These are phyloP conservation scores for Polypedilum vanderplanki DNA, from an alignment of 1,140 invertebrate species.

Conservation along the genomic window DNA sequence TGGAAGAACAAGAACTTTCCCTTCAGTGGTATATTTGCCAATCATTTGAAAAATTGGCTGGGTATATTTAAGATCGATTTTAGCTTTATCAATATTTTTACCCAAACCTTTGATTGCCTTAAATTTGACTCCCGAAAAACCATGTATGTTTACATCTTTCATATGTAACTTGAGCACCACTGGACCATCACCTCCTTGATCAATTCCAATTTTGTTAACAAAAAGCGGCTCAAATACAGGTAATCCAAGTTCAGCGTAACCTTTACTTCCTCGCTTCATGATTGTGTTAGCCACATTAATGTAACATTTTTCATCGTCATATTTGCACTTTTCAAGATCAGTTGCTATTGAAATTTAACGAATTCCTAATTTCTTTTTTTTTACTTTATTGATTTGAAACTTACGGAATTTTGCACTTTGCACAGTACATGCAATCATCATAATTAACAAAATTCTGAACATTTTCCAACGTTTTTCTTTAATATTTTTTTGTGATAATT, in stretches of 20 bases:
- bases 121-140: constrained; percentile 37
- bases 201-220: constrained; percentile 33
- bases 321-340: constrained; percentile 34
- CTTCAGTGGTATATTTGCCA: not conserved
- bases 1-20: constrained; percentile 34
- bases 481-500: not conserved
- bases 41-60: not conserved
- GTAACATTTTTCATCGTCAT: constrained; percentile 34
- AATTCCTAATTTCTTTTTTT: no score
- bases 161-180: constrained; percentile 42
- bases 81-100: constrained; percentile 9
- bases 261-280: constrained; percentile 16
- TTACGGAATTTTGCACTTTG: not conserved
- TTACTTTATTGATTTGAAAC: not conserved
- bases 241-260: constrained; percentile 37
- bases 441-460: not conserved
- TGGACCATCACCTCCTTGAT: constrained; percentile 34
- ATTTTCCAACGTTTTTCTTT: no score
- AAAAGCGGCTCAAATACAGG: constrained; percentile 36
- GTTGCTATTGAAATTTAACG: constrained; percentile 31
- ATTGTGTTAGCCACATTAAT: constrained; percentile 31
- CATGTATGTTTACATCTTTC: constrained; percentile 41
- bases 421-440: not conserved
- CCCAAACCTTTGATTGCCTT: constrained; percentile 36
- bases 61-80: constrained; percentile 21